These are phyloP conservation scores for Pedetes capensis DNA, from an alignment of 2,113 vertebrate genomes.

Conservation along the genomic window DNA sequence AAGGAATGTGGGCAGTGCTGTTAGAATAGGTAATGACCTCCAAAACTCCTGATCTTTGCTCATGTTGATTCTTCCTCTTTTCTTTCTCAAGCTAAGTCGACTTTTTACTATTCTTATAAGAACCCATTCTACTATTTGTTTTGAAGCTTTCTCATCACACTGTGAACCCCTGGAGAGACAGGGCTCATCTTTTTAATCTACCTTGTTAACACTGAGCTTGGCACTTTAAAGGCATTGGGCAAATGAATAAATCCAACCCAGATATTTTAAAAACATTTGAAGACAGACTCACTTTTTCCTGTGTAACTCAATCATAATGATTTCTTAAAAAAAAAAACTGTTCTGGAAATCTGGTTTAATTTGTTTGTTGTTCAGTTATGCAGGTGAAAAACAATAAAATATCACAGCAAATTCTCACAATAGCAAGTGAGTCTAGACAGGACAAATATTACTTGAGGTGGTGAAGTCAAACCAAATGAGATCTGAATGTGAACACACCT, in stretches of 20 bases:
- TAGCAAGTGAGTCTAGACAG: background rate
- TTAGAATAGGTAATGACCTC: background rate
- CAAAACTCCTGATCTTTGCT: background rate
- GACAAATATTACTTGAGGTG: background rate
- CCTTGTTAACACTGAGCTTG: background rate
- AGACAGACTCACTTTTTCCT: background rate
- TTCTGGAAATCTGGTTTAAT: conserved; percentile 14
- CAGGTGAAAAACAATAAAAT: conserved; percentile 20
- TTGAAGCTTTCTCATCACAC: conserved; percentile 31
- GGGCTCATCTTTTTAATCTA: conserved; percentile 11
- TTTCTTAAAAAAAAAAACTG: background rate
- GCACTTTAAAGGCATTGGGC: background rate
- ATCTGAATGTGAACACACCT: background rate
- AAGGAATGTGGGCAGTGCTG: background rate
- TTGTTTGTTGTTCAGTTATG: conserved; percentile 12
- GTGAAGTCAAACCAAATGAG: conserved; percentile 6
- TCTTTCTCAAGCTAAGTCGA: background rate
- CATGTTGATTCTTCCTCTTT: background rate
- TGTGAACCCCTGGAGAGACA: background rate
- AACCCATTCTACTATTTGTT: background rate
- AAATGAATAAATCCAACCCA: background rate
- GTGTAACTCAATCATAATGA: background rate
- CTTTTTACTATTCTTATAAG: background rate
- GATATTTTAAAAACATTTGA: conserved; percentile 9
- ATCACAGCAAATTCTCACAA: background rate